A percentile compares a stretch with the other conserved stretches of the same genome.
phyloP scores from a whole-genome alignment of 2,113 vertebrate species.

The Gorilla gorilla region DNA sequence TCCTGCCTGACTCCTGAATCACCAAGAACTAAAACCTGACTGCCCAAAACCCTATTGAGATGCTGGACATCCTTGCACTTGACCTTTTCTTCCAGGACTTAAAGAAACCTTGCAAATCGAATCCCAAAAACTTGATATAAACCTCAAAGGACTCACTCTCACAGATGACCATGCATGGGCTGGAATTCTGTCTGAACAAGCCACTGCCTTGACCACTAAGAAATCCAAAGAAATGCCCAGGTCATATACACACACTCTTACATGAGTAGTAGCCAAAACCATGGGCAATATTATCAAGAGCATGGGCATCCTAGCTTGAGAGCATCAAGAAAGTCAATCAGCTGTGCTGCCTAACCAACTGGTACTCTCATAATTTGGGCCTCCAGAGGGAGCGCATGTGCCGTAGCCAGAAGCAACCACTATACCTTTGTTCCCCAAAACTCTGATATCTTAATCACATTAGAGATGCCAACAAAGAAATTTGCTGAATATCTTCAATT shows the following conservation, averaged over 20 bases:
- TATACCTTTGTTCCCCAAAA: neutral
- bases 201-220: neutral
- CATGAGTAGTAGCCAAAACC: neutral
- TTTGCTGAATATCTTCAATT: neutral
- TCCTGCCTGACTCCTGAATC: neutral
- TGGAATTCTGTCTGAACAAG: neutral
- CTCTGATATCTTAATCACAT: neutral
- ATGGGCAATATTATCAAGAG: neutral
- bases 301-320: neutral
- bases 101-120: neutral
- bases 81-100: neutral
- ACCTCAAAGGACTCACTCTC: constrained; percentile 10
- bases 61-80: constrained; percentile 7
- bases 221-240: neutral
- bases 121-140: neutral
- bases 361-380: neutral
- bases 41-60: neutral
- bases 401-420: neutral
- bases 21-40: constrained; percentile 8
- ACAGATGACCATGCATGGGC: neutral
- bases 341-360: neutral
- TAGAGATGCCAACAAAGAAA: constrained; percentile 1
- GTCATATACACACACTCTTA: neutral
- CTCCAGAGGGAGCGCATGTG: neutral
- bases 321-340: constrained; percentile 20